These are phyloP conservation scores for Carlito syrichta DNA, from an alignment of 2,113 vertebrate genomes.

Conservation along the genomic window DNA sequence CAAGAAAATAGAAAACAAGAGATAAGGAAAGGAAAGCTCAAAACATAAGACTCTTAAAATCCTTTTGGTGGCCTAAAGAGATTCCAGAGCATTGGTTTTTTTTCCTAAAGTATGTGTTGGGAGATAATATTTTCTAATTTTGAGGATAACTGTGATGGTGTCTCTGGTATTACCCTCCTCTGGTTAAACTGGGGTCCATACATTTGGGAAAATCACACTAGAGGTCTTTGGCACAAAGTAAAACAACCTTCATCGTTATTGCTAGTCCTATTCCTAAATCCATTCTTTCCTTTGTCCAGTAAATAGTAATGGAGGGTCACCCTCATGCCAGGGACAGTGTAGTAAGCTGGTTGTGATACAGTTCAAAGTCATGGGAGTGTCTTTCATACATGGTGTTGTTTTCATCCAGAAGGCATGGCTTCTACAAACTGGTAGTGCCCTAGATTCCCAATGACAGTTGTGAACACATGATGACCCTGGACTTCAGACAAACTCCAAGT, in stretches of 20 bases:
- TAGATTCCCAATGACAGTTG: neutral
- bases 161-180: neutral
- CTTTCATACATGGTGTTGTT: neutral
- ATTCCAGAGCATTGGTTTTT: neutral
- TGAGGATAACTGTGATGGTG: neutral
- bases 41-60: neutral
- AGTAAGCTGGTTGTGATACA: neutral
- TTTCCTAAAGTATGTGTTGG: neutral
- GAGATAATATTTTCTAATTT: slow-evolving; percentile 38
- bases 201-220: neutral
- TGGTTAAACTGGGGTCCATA: neutral
- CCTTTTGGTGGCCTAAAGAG: neutral
- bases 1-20: neutral
- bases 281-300: neutral
- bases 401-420: neutral
- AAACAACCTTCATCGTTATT: neutral
- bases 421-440: neutral
- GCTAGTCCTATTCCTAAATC: neutral
- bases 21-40: neutral
- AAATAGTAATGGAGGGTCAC: neutral
- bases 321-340: neutral
- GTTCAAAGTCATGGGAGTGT: neutral
- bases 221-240: neutral
- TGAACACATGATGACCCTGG: neutral
- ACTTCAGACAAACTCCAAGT: slow-evolving; percentile 5